Base-by-base conservation (phyloP, 2,888 invertebrate species). In the Lacanobia wlatinum region DNA sequence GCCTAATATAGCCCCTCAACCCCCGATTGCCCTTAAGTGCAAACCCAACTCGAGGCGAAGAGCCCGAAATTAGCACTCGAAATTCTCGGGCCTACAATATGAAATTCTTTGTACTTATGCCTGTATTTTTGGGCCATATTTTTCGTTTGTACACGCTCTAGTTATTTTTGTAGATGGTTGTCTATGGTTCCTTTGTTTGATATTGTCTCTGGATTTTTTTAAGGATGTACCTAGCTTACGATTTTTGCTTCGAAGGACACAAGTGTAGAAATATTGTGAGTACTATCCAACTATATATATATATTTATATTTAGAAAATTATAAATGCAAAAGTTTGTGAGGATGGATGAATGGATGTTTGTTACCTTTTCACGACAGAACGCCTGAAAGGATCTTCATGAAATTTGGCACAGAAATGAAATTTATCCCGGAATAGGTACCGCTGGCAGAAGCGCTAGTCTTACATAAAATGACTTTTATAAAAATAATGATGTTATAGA, bases 11-110 rank as follows among this genome's bases (percentile, higher is more conserved):
- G 89, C 89, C 87, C 62, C 83, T 84, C 84, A 84, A 87, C 84
- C 88, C 89, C 88, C 90, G 89, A 93, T 92, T 90, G 91, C 92
- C 88, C 92, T 93, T 88, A 90, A 94, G 94, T 91, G 91, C 90
- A 87, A 89, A 88, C 92, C 92, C 88, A 86, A 88, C 91, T 90
- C 79, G 81, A 85, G 76, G 38, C 60, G 9, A 78, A 87, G 91
- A 89, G 90, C 86, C 83, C 87, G 87, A 91, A 93, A 95, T 95
- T 95, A 94, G 93, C 92, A 92, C 94, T 95, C 82, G 88, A 94
- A 85, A 79, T 83, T 80, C 81, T 78, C 56, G 50, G 83, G 74
- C 66, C 73, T 68, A 67, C 81, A 78, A 86, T 83, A 82, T 85
- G 87, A 82, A 87, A 85, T 85, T 77, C 85, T 83, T 84, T 80